Evolutionary conservation across 2,888 invertebrate species (phyloP).

Genomic region (Dasysyrphus tricinctus): DNA sequence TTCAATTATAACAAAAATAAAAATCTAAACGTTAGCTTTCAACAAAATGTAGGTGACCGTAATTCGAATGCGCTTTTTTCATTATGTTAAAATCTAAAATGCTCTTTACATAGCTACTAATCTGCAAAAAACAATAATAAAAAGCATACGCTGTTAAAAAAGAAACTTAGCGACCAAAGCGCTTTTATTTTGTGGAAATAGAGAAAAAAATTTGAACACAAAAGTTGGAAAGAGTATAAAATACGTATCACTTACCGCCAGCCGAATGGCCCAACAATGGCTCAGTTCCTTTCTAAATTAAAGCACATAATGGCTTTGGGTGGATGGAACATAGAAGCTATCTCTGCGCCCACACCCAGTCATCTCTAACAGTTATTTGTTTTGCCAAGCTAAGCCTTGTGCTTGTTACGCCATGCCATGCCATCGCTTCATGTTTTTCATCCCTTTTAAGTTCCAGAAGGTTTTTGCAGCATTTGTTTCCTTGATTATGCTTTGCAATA

Average conservation of each 20-base stretch:
- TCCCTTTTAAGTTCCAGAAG: conserved; percentile 41
- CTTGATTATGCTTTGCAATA: conserved; percentile 65
- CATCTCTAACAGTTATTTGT: conserved; percentile 31
- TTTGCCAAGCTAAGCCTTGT: conserved; percentile 55
- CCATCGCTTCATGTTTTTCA: conserved; percentile 21
- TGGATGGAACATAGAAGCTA: conserved; percentile 28
- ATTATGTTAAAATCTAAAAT: conserved; percentile 13
- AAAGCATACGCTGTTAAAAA: conserved; percentile 3
- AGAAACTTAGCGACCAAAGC: conserved; percentile 28
- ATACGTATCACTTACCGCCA: conserved; percentile 63
- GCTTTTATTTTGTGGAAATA: conserved; percentile 47
- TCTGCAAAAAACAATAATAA: conserved; percentile 1
- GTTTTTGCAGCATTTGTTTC: conserved; percentile 58
- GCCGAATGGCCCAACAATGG: conserved; percentile 62
- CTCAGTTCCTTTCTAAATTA: conserved; percentile 68
- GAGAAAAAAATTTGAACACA: conserved; percentile 33
- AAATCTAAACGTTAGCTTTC: neutral
- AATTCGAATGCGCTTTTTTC: conserved; percentile 34
- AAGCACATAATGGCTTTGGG: conserved; percentile 59
- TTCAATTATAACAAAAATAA: neutral
- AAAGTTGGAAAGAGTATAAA: conserved; percentile 23
- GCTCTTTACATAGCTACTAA: neutral
- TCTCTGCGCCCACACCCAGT: conserved; percentile 30
- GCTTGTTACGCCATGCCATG: conserved; percentile 20
- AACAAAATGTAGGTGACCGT: conserved; percentile 36